Conservation (phyloP, 1,140 invertebrate species). For the Acromyrmex charruanus region DNA sequence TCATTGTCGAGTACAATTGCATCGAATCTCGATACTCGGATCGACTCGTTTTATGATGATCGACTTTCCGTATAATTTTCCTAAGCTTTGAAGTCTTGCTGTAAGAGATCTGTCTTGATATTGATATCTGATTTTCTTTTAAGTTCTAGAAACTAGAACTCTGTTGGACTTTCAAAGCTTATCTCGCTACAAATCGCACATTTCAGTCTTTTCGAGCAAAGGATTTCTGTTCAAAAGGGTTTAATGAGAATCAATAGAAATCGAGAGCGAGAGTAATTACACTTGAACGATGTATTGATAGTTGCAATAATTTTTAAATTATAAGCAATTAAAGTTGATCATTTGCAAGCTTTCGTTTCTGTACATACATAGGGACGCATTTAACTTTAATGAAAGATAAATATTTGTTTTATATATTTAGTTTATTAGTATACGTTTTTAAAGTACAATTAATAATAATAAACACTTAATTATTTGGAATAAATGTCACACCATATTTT, state of each 20-base stretch:
- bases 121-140: background rate
- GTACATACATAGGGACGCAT: background rate
- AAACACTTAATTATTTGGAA: background rate
- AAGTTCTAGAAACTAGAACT: background rate
- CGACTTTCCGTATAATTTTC: background rate
- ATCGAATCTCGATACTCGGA: background rate
- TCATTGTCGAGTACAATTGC: background rate
- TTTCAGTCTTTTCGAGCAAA: conserved; percentile 1
- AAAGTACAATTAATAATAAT: background rate
- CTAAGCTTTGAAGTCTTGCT: background rate
- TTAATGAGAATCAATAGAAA: background rate
- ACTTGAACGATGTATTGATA: background rate
- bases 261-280: background rate
- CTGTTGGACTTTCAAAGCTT: background rate
- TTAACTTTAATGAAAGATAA: background rate
- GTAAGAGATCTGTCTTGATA: background rate
- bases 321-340: background rate
- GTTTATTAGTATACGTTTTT: background rate
- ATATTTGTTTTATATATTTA: background rate
- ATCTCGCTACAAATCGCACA: background rate
- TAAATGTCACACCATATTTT: background rate
- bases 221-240: background rate
- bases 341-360: background rate
- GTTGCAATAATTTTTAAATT: background rate
- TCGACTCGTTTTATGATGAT: background rate